Evolutionary conservation across 2,797 vertebrate genomes (phyloP), one percentile per base, ranked within the genome.

Genomic region (Toxotes lorentzi): DNA sequence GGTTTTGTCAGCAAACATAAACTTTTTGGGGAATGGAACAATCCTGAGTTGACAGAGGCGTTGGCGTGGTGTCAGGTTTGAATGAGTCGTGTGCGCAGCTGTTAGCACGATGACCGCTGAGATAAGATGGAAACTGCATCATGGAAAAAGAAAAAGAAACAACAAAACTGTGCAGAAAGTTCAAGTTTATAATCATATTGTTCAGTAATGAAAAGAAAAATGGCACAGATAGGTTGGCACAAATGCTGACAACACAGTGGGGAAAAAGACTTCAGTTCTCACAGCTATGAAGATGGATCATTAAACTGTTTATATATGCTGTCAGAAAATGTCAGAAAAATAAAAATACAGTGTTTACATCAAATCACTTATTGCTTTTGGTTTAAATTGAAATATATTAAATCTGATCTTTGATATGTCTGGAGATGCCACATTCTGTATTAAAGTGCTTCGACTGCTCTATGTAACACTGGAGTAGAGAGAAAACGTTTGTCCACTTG

Each of bases 1-100:
- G 50, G 64, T 79, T 91, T 82, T 74, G 82, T 86, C 81, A 63
- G 67, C 79, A 57, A 81, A 85, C 40, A 12, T 90, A 87, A 92
- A 91, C 90, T 60, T 84, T 85, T 71, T 54, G 51, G 47, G 47
- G 21, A 69, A 43, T 17, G 23, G 74, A 85, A 87, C 86, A 82
- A 85, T 73, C 71, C 41, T 58, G 24, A 24, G 75, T 38, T 27
- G 70, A 61, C 24, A 0, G 24, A 21, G 34, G 40, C 58, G 54
- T 59, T 67, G 80, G 73, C 57, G 0, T 1, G 7, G 48, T 24
- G 73, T 61, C 69, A 57, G 0, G 27, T 1, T 50, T 62, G 57
- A 50, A 4, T 12, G 6, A 43, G 64, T 6, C 10, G 16, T 21
- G 47, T 63, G 77, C 24, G 13, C 27, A 6, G 51, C 54, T 30